phyloP scores from a whole-genome alignment of 2,888 invertebrate species.

The Drosophila conformis region DNA sequence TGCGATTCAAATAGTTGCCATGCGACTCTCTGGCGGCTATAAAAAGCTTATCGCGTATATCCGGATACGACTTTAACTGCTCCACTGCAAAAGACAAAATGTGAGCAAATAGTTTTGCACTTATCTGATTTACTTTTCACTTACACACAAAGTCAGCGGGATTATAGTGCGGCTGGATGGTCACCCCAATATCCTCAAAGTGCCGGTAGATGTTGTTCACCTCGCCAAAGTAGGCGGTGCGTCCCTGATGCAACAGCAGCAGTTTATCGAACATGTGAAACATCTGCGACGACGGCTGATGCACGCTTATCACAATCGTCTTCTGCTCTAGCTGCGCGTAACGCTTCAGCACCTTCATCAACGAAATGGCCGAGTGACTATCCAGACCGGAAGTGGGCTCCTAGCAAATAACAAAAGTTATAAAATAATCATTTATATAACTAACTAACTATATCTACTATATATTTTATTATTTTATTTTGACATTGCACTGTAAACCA shows the following conservation, averaged over 20 bases:
- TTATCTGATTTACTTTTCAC: conserved; percentile 75
- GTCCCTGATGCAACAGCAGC: conserved; percentile 89
- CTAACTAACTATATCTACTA: neutral
- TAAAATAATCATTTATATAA: neutral
- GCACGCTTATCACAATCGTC: conserved; percentile 92
- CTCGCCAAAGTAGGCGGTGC: conserved; percentile 91
- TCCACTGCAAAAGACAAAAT: conserved; percentile 87
- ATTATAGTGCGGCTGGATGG: conserved; percentile 91
- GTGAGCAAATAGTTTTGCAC: neutral
- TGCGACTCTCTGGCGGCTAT: conserved; percentile 88
- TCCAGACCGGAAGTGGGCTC: conserved; percentile 94
- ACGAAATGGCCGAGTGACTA: conserved; percentile 90
- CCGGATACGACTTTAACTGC: conserved; percentile 90
- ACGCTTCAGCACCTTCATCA: conserved; percentile 90
- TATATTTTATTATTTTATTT: neutral
- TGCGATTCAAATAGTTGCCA: conserved; percentile 84
- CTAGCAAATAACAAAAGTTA: conserved; percentile 83
- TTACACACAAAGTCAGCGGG: conserved; percentile 93
- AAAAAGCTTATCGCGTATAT: conserved; percentile 89
- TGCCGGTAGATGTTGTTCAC: conserved; percentile 90
- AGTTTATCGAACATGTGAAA: conserved; percentile 93
- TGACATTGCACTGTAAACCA: neutral
- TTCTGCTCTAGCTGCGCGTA: conserved; percentile 91
- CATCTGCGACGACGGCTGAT: conserved; percentile 93
- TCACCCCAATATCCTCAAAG: conserved; percentile 89